Evolutionary conservation across 2,888 invertebrate genomes (phyloP).

Genomic region (Chrysolina haemoptera): DNA sequence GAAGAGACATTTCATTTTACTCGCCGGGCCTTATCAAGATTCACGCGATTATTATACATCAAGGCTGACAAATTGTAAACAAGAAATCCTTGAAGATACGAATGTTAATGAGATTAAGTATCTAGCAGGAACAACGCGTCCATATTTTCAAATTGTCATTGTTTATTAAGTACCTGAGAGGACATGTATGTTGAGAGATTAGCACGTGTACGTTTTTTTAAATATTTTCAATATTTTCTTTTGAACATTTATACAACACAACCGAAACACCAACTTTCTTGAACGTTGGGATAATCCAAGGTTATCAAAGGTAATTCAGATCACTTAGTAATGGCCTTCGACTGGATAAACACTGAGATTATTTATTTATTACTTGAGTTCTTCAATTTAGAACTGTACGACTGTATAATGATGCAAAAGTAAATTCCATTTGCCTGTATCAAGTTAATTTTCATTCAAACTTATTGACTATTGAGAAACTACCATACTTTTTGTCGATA

Average conservation of each 20-base stretch:
- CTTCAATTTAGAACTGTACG: too few relatives aligned
- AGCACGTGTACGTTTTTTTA: slow-evolving; percentile 1
- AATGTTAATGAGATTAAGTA: slow-evolving; percentile 9
- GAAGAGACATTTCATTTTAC: not conserved
- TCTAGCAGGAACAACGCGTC: not conserved
- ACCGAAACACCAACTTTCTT: not conserved
- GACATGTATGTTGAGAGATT: not conserved
- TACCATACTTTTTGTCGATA: too few relatives aligned
- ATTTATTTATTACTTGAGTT: too few relatives aligned
- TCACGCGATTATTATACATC: slow-evolving; percentile 17
- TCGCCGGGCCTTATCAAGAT: slow-evolving; percentile 17
- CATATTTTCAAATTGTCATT: not conserved
- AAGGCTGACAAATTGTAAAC: slow-evolving; percentile 25
- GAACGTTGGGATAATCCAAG: not conserved
- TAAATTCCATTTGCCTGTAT: too few relatives aligned
- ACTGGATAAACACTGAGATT: too few relatives aligned
- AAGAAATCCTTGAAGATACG: slow-evolving; percentile 29
- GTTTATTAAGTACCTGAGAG: not conserved
- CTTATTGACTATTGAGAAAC: too few relatives aligned
- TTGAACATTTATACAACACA: not conserved
- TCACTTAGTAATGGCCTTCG: too few relatives aligned
- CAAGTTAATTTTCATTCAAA: too few relatives aligned
- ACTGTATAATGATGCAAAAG: too few relatives aligned
- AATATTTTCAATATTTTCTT: not conserved
- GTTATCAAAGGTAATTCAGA: not conserved